Conservation (phyloP, 2,113 vertebrate genomes). For the Microcebus lehilahytsara region DNA sequence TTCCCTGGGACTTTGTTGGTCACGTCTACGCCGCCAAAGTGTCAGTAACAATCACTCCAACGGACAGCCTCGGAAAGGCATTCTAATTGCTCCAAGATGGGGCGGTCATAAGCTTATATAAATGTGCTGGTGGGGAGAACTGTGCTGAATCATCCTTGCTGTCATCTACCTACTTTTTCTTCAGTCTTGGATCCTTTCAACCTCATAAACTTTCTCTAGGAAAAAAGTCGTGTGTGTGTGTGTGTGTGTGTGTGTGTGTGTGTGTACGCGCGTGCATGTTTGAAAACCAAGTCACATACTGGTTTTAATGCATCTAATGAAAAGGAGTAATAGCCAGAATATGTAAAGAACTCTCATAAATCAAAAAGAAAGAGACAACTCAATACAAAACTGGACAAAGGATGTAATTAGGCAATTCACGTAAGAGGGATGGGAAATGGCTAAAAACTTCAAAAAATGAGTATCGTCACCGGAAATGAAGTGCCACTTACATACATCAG, state of each 20-base stretch:
- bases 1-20: neutral
- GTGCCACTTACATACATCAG: too few relatives aligned
- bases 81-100: neutral
- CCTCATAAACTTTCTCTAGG: neutral
- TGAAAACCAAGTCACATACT: neutral
- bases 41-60: neutral
- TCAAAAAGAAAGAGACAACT: neutral
- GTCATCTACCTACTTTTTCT: neutral
- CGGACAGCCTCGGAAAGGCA: neutral
- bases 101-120: neutral
- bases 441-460: neutral
- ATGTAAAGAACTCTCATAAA: neutral
- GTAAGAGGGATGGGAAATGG: neutral
- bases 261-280: rapidly evolving
- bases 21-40: neutral
- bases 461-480: neutral
- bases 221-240: neutral
- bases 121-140: too few relatives aligned
- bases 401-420: neutral
- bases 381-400: neutral
- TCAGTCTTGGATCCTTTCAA: neutral
- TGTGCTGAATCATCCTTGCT: neutral
- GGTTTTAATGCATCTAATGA: neutral
- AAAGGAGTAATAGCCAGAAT: neutral
- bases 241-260: neutral